These are phyloP conservation scores for Tiliqua scincoides DNA, from an alignment of 2,113 vertebrate genomes.

Conservation along the genomic window DNA sequence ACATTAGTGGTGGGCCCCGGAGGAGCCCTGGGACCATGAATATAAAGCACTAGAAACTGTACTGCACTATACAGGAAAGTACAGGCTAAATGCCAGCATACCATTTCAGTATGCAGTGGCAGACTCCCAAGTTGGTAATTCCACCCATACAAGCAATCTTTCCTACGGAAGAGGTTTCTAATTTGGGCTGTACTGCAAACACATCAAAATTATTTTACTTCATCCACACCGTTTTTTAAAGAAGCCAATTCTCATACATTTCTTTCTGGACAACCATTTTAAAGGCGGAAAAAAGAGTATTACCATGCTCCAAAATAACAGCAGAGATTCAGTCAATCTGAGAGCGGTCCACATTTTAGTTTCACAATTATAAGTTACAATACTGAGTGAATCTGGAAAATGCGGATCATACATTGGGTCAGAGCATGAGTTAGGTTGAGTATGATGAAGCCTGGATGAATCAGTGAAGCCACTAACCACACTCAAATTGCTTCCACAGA, in stretches of 20 bases:
- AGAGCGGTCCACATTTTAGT: background rate
- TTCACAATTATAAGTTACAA: background rate
- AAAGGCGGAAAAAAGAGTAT: background rate
- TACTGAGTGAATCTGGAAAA: background rate
- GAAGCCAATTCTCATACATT: background rate
- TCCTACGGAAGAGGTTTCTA: background rate
- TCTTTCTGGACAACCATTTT: background rate
- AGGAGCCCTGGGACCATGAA: too few relatives aligned
- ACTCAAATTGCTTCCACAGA: background rate
- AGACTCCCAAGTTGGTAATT: background rate
- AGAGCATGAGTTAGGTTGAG: background rate
- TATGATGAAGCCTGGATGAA: accelerated
- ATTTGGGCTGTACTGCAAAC: background rate
- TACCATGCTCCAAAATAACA: background rate
- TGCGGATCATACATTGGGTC: background rate
- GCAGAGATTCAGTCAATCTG: background rate
- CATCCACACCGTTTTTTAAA: background rate
- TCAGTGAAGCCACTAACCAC: background rate
- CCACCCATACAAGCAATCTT: background rate
- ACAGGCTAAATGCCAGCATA: background rate
- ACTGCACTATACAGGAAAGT: background rate
- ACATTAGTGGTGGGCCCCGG: too few relatives aligned
- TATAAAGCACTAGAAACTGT: background rate
- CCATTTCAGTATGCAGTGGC: background rate
- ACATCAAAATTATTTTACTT: background rate